Evolutionary conservation across 2,888 invertebrate species (phyloP), one percentile per base, ranked within the genome.

Genomic region (Pheosia tremula): DNA sequence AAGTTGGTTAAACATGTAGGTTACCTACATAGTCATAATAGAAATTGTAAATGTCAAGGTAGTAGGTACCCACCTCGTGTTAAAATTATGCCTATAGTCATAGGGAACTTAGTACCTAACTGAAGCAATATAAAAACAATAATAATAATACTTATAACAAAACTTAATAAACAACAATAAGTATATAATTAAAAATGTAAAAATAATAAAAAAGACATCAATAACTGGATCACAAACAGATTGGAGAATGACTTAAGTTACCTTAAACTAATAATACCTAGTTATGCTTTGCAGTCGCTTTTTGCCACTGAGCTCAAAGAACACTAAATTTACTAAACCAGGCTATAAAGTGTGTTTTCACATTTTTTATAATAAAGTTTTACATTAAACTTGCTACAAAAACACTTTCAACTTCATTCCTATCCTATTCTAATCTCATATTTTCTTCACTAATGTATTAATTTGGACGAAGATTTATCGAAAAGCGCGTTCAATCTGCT

Each of bases 391-490:
- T 8, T 43, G 4, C 8, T 9, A 4, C 8, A 9, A 9, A 43
- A 43, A 8, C 43, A 5, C n/a, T 47, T n/a, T 3, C 47, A 47
- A 39, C 36, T 55, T n/a, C 54, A 11, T 55, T 39, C 37, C 36
- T 47, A 43, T 61, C 53, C 55, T 77, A 68, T 49, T 58, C 67
- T 75, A 75, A 68, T 64, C 47, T 77, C 67, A 56, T 24, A 24
- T 66, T 66, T 60, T 66, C 67, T 71, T 74, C 59, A 63, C 67
- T 75, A 72, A 71, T 65, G 43, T 66, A 69, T 60, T 64, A 72
- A 66, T 68, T 75, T 77, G 79, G 79, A 77, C 79, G 79, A 70
- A 63, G 61, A 70, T 68, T 45, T 47, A 39, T 67, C 69, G 62
- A 68, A 68, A 70, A 72, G 63, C 69, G 66, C 69, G 66, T 64